Evolutionary conservation across 2,113 vertebrate species (phyloP), one percentile per base, ranked within the genome.

Genomic region (Macaca nemestrina): DNA sequence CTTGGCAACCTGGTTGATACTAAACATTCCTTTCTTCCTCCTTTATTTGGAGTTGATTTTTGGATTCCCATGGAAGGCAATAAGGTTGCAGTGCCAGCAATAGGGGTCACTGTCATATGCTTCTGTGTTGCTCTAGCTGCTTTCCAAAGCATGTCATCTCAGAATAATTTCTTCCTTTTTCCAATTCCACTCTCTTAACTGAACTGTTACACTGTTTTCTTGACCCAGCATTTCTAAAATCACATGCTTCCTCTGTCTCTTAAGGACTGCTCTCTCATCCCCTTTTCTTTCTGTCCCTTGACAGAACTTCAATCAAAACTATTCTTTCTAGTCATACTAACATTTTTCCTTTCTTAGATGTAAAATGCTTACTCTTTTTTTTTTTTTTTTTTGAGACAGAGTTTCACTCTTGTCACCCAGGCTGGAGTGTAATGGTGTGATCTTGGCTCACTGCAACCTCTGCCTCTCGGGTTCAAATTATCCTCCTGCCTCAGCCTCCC

Each of bases 161-260:
- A 95, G 90, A 95, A 85, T 67, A 88, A 89, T 75, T 76, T 93
- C 90, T 87, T 92, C 85, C 83, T 88, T 43, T 80, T 57, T 67
- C 94, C 50, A 83, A 57, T 94, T 85, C 52, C 35, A 86, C 23
- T 52, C 83, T 82, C 35, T 67, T n/a, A 90, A 25, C 35, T 43
- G 23, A 91, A 38, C 78, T 85, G 94, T 86, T 91, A 87, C 23
- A 89, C 30, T 64, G 75, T 88, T 93, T 93, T 96, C 97, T 73
- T 78, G 61, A 93, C 67, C 57, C 20, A 88, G 68, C n/a, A 90
- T 97, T 94, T 95, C 75, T 95, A 94, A 87, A 97, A 92, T 82
- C 73, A 86, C 76, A 84, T 70, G 80, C 50, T 81, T 93, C 76
- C 76, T 94, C 30, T 87, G 85, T 84, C 76, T 93, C 57, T 90